phyloP scores from a whole-genome alignment of 1,140 invertebrate genomes.

The Muscidifurax raptorellus region DNA sequence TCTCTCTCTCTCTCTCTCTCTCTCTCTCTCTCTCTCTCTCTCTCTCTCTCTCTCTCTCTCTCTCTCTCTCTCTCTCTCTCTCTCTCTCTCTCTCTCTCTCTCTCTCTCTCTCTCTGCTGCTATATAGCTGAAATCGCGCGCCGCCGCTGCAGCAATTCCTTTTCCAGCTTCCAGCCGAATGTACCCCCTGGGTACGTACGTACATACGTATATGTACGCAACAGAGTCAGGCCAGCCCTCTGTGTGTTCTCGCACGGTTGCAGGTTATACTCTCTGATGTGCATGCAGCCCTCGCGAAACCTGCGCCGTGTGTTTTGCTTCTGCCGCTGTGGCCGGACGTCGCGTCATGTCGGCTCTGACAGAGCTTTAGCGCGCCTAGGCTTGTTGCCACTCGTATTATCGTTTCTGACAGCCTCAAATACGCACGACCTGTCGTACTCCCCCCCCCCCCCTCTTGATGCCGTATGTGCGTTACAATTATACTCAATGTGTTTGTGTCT shows the following conservation, averaged over 20 bases:
- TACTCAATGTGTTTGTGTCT: no score
- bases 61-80: background rate
- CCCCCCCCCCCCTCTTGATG: no score
- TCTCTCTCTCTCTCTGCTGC: constrained; percentile 47
- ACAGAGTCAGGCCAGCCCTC: constrained; percentile 13
- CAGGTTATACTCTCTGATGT: background rate
- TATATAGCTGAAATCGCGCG: constrained; percentile 66
- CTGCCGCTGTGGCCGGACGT: background rate
- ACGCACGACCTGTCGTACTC: constrained; percentile 41
- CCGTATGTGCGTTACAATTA: no score
- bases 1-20: background rate
- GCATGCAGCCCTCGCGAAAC: background rate
- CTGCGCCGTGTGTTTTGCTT: background rate
- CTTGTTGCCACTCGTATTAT: constrained; percentile 54
- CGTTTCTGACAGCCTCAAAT: constrained; percentile 52
- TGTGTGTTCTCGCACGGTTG: background rate
- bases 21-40: background rate
- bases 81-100: background rate
- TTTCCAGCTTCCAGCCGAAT: constrained; percentile 64
- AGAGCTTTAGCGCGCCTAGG: background rate
- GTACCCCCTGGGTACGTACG: constrained; percentile 63
- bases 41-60: background rate
- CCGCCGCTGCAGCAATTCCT: constrained; percentile 70
- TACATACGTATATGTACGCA: background rate
- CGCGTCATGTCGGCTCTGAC: background rate